Evolutionary conservation across 2,888 invertebrate species (phyloP).

Genomic region (Oscheius sp.): DNA sequence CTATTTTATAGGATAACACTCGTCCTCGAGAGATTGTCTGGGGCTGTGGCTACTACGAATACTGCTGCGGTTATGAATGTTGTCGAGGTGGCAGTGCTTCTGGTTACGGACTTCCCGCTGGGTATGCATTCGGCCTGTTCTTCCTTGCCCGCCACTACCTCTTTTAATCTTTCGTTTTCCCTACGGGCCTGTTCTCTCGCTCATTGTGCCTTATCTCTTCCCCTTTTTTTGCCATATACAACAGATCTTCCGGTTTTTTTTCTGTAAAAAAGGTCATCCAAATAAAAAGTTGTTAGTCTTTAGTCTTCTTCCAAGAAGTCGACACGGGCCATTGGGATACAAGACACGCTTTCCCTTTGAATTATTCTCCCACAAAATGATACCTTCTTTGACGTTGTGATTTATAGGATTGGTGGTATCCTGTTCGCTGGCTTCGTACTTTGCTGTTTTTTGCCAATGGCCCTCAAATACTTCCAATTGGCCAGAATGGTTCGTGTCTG

Average conservation of each 20-base stretch:
- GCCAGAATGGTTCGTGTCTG: conserved; percentile 18
- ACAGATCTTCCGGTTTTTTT: not conserved
- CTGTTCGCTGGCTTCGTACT: conserved; percentile 18
- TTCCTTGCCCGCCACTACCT: conserved; percentile 35
- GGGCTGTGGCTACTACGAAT: conserved; percentile 68
- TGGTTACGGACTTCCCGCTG: conserved; percentile 43
- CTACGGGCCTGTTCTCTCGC: not conserved
- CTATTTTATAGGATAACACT: conserved; percentile 60
- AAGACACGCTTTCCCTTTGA: too few relatives aligned
- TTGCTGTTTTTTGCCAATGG: conserved; percentile 32
- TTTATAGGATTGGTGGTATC: conserved; percentile 20
- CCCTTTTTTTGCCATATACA: not conserved
- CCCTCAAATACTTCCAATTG: conserved; percentile 23
- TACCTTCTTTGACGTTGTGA: not conserved
- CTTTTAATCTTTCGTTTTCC: not conserved
- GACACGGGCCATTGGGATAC: too few relatives aligned
- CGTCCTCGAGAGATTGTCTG: conserved; percentile 72
- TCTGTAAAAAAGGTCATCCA: too few relatives aligned
- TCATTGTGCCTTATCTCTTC: too few relatives aligned
- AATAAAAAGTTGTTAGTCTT: too few relatives aligned
- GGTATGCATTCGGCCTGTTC: conserved; percentile 48
- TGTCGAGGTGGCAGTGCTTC: conserved; percentile 49
- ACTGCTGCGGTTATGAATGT: conserved; percentile 71
- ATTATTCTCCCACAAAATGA: not conserved
- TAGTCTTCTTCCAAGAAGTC: too few relatives aligned